phyloP scores from a whole-genome alignment of 92 coral and sea anemone genomes.

The Palythoa heliodiscus region DNA sequence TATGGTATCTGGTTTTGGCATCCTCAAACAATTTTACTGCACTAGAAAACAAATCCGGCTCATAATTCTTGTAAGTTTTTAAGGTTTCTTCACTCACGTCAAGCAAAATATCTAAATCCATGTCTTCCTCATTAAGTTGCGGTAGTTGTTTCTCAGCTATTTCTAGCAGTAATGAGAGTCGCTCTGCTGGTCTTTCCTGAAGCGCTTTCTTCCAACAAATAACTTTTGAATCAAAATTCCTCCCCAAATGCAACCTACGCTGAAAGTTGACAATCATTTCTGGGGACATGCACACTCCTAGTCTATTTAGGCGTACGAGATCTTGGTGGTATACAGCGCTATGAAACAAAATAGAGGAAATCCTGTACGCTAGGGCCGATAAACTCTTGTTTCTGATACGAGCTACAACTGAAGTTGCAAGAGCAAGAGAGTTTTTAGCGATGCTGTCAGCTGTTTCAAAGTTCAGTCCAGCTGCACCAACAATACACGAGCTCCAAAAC shows the following conservation, averaged over 20 bases:
- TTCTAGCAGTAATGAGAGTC: conserved; percentile 36
- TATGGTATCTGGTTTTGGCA: background rate
- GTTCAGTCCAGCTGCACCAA: conserved; percentile 59
- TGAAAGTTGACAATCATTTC: conserved; percentile 40
- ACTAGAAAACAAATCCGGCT: background rate
- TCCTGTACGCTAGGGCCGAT: conserved; percentile 57
- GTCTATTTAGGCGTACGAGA: conserved; percentile 55
- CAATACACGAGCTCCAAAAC: conserved; percentile 50
- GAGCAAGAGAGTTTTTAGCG: conserved; percentile 49
- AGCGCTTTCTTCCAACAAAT: conserved; percentile 51
- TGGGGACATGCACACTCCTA: conserved; percentile 72
- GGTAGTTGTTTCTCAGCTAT: conserved; percentile 42
- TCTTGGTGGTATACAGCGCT: conserved; percentile 61
- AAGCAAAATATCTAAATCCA: conserved; percentile 23
- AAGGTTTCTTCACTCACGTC: conserved; percentile 36
- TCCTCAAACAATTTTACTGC: background rate
- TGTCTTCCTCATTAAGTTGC: conserved; percentile 13
- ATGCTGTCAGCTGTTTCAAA: conserved; percentile 19
- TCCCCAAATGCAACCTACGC: conserved; percentile 50
- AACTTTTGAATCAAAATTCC: conserved; percentile 53
- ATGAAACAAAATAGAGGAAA: conserved; percentile 65
- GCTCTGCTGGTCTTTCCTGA: conserved; percentile 48
- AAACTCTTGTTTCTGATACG: conserved; percentile 54
- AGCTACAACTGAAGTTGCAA: conserved; percentile 60
- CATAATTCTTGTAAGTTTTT: conserved; percentile 19